Conservation (phyloP, 2,888 invertebrate genomes). For the Andrena dorsata region DNA sequence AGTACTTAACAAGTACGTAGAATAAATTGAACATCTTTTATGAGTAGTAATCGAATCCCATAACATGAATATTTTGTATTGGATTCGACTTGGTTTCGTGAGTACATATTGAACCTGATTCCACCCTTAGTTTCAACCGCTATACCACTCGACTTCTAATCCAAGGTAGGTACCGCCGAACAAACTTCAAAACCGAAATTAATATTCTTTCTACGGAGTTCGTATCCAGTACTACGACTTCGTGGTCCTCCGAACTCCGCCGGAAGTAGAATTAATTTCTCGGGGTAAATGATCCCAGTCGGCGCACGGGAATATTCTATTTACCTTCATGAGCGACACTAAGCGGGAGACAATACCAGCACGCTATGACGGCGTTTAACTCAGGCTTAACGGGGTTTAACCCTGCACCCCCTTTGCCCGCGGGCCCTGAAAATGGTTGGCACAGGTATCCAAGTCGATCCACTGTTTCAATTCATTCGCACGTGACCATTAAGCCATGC, state of each 20-base stretch:
- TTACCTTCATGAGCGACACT: constrained; percentile 68
- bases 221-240: constrained; percentile 21
- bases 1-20: too few relatives aligned
- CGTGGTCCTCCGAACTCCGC: constrained; percentile 17
- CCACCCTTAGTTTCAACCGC: background rate
- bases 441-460: constrained; percentile 60
- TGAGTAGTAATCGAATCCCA: too few relatives aligned
- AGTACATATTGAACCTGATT: background rate
- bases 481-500: constrained; percentile 46
- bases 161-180: background rate
- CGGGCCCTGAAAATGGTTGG: constrained; percentile 60
- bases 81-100: too few relatives aligned
- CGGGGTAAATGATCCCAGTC: constrained; percentile 58
- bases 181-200: constrained; percentile 5
- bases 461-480: constrained; percentile 66
- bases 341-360: constrained; percentile 66
- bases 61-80: too few relatives aligned
- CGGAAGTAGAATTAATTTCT: constrained; percentile 63
- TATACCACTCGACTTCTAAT: background rate
- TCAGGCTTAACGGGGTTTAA: constrained; percentile 73
- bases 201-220: constrained; percentile 31
- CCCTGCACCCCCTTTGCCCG: constrained; percentile 47
- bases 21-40: too few relatives aligned
- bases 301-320: constrained; percentile 66
- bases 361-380: constrained; percentile 70